Base-by-base conservation (phyloP, 1,140 invertebrate species). In the Drosophila melanica region DNA sequence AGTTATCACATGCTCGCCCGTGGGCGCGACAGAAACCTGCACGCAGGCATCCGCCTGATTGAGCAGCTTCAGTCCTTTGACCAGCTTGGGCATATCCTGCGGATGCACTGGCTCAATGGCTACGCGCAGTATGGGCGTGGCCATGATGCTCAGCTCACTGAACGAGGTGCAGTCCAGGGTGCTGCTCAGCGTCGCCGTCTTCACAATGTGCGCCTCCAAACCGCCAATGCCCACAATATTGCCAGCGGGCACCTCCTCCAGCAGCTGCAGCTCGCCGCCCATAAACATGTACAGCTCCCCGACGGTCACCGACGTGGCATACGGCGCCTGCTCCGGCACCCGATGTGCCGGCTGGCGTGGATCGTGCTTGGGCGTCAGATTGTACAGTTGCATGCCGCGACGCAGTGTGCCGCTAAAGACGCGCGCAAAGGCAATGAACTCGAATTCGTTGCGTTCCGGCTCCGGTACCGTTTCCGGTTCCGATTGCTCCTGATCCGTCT, bases 1-100 rank as follows among this genome's bases (percentile, higher is more conserved):
- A 4, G 97, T 95, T n/a, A 99, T 93, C 1, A 99, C 97, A 90
- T 99, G 96, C 92, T 99, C 98, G 0, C 99, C 99, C 8, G 95
- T 98, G 86, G 99, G 97, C 93, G 98, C 97, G 10, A 98, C 93
- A 7, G 96, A 93, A 4, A 98, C 96, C 90, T 98, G 94, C 0
- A 98, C 98, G 93, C 97, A 98, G 1, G 97, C 95, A 93, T 99
- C 98, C 1, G 98, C 97, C 92, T 92, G 89, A 44, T 91, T 90
- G 3, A 92, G 74, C 5, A 87, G 45, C 55, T 90, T 90, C 1
- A 93, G 71, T 4, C 95, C 98, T 90, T 95, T 94, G 0, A 97
- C 94, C n/a, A 99, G 92, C 72, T 96, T 94, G 41, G 95, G 93
- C 91, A 99, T 93, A 81, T 98, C 96, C 51, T 94, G 94, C 1